Evolutionary conservation across 2,113 vertebrate species (phyloP), one percentile per base, ranked within the genome.

Genomic region (Bufo bufo): DNA sequence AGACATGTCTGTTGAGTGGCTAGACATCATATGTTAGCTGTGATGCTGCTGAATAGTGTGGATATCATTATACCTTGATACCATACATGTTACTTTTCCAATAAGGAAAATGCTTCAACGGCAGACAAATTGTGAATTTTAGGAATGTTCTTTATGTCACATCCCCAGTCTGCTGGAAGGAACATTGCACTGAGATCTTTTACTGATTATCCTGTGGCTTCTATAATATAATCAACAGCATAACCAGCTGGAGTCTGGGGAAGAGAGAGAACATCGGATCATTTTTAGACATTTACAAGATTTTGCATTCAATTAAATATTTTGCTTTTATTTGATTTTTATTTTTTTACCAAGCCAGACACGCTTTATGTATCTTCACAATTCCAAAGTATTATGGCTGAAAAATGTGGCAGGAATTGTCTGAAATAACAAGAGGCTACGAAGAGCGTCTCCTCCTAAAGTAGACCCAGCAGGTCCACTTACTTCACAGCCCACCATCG

Each of bases 71-170:
- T 58, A 58, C 52, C 6, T 69, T 3, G 23, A 33, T 69, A 5
- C n/a, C 33, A 33, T 69, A 33, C 23, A 43, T 23, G 16, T 6
- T 69, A 69, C 17, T 33, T 69, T 33, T 23, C 66, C 23, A 69
- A 33, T 6, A 33, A 4, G 66, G 4, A 69, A 69, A 69, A 9
- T 33, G n/a, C 23, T 69, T 13, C 66, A 69, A 52, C 75, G 52
- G 75, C 47, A 52, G 75, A 50, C 66, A 52, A 50, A 11, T 58
- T 79, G 11, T 23, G 50, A 23, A 56, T 79, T 79, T 79, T 13
- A 79, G 77, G 50, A 79, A 79, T 56, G 77, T 59, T 19, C 19
- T 13, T 81, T 81, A 61, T 81, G 56, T 59, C 45, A 81, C 56
- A 43, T 59, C 33, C 33, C 7, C 12, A 58, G 78, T 81, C 56